A percentile compares a stretch with the other conserved stretches of the same genome.
phyloP scores from a whole-genome alignment of 2,888 invertebrate species.

The Eilema griseolum region DNA sequence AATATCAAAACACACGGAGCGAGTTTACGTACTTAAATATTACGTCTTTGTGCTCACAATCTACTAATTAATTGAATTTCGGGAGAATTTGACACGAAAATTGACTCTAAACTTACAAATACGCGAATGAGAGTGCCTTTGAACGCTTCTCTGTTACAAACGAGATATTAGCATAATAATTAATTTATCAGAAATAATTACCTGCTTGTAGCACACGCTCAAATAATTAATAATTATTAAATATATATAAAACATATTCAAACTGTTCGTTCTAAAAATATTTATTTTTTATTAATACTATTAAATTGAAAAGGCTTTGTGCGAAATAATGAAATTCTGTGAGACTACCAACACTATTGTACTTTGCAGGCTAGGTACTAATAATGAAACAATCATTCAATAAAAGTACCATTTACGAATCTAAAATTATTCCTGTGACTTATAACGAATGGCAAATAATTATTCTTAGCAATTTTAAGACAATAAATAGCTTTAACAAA shows the following conservation, averaged over 20 bases:
- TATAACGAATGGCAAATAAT: conserved; percentile 43
- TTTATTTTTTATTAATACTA: conserved; percentile 38
- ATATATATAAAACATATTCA: conserved; percentile 23
- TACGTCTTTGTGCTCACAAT: conserved; percentile 66
- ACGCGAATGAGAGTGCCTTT: conserved; percentile 55
- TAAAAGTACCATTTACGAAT: conserved; percentile 27
- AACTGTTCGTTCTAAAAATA: conserved; percentile 30
- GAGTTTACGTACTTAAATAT: conserved; percentile 57
- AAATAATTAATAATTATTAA: conserved; percentile 26
- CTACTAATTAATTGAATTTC: conserved; percentile 87
- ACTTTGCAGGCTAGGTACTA: conserved; percentile 77
- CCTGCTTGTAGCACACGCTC: conserved; percentile 24
- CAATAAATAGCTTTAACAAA: conserved; percentile 57
- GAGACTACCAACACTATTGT: conserved; percentile 73
- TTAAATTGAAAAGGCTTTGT: conserved; percentile 50
- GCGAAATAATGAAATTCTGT: conserved; percentile 56
- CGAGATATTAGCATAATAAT: conserved; percentile 38
- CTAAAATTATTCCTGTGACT: conserved; percentile 27
- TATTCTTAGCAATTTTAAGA: conserved; percentile 54
- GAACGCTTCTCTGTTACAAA: conserved; percentile 36
- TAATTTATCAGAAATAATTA: conserved; percentile 30
- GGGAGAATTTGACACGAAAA: conserved; percentile 87
- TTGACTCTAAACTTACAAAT: conserved; percentile 83
- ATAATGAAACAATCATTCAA: conserved; percentile 40
- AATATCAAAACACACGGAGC: conserved; percentile 64